phyloP scores from a whole-genome alignment of 1,140 invertebrate genomes.

The Bicyclus anynana region DNA sequence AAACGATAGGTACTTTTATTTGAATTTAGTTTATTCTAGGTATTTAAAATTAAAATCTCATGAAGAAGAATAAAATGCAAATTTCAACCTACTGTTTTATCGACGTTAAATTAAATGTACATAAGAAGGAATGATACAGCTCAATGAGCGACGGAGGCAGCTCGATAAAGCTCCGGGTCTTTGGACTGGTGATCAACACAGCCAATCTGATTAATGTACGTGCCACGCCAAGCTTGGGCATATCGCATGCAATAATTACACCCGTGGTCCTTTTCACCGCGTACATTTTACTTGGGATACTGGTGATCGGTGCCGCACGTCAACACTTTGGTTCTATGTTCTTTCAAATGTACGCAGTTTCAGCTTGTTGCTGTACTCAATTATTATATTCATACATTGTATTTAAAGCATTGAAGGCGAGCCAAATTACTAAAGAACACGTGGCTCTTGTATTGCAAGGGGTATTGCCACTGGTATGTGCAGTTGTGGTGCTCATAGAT shows the following conservation, averaged over 20 bases:
- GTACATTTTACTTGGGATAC: constrained; percentile 42
- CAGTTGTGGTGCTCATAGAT: constrained; percentile 44
- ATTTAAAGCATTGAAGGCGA: constrained; percentile 36
- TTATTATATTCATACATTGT: constrained; percentile 38
- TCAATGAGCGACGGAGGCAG: constrained; percentile 46
- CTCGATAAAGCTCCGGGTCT: constrained; percentile 42
- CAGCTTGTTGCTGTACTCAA: constrained; percentile 39
- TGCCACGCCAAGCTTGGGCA: constrained; percentile 35
- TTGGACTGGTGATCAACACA: constrained; percentile 51
- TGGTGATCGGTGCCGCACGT: constrained; percentile 32
- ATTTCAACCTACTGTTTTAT: too few relatives aligned
- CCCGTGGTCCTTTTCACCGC: constrained; percentile 48
- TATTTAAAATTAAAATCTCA: too few relatives aligned
- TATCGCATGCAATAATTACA: constrained; percentile 42
- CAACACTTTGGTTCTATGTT: constrained; percentile 37
- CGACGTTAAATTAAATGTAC: too few relatives aligned
- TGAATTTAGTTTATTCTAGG: too few relatives aligned
- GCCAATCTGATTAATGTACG: constrained; percentile 52
- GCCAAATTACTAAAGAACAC: constrained; percentile 20
- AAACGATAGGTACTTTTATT: too few relatives aligned
- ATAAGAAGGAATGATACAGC: too few relatives aligned
- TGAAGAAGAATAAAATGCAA: too few relatives aligned
- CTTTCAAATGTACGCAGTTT: constrained; percentile 45
- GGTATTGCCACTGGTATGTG: constrained; percentile 50
- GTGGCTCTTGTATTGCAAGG: constrained; percentile 46